Evolutionary conservation across 1,140 invertebrate genomes (phyloP), one percentile per base, ranked within the genome.

Genomic region (Zaprionus ornatus): DNA sequence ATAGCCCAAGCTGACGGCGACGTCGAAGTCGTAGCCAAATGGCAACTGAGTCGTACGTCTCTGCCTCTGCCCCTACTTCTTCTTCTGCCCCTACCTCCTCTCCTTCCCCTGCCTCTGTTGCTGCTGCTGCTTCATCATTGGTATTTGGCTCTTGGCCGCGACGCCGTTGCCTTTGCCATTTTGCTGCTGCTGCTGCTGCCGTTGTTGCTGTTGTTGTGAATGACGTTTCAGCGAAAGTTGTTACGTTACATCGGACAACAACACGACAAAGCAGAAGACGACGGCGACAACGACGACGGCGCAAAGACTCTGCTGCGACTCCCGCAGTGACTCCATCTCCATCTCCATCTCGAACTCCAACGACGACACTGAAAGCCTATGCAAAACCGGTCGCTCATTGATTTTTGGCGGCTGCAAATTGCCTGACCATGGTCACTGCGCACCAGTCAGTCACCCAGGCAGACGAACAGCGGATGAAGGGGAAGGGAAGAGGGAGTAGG

Each of bases 211-310:
- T 64, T 80, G 57, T 70, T 74, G 68, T 57, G 80, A 88, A 87
- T 87, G 83, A 87, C 83, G 83, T 88, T 87, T 83, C 80, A 87
- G 83, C 83, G 83, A 87, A 87, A 87, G 83, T 87, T 87, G 83
- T 87, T 87, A 87, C 83, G 83, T 87, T 86, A 86, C 83, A 59
- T 70, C 67, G 72, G 72, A 63, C 82, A 79, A 79, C 83, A 73
- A 77, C 21, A 65, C 50, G 32, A 65, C 35, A 64, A 64, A 50
- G 45, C 54, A 57, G 32, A 19, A 35, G 52, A 56, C 70, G 60
- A 60, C 61, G n/a, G 21, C 12, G 25, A 23, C 40, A 13, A 5
- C 37, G 21, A 27, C 37, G 45, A 23, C 19, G 15, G 2, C 40
- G 40, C 45, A 10, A 19, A 19, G 45, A 50, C 45, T 21, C 45